Conservation (phyloP, 2,113 vertebrate species). For the Parotia lawesii region DNA sequence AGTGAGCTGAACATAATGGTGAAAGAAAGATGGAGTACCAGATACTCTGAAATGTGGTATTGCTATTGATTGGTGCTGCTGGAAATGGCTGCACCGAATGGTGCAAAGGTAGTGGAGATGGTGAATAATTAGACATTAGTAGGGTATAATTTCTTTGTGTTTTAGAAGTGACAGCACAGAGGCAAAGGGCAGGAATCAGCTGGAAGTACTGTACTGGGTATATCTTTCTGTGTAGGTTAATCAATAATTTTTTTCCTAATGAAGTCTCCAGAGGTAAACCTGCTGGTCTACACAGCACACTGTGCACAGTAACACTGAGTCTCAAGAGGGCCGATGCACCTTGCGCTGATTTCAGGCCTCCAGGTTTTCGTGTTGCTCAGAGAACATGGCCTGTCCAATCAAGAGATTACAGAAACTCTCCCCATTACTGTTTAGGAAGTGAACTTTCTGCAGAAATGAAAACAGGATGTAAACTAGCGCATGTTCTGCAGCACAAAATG, state of each 20-base stretch:
- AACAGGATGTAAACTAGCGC: not conserved
- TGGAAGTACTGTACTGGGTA: not conserved
- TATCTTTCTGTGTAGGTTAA: not conserved
- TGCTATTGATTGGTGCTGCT: not conserved
- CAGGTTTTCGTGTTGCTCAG: not conserved
- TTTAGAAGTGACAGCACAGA: not conserved
- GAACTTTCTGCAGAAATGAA: not conserved
- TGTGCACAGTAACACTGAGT: not conserved
- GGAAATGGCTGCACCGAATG: not conserved
- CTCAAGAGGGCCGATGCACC: not conserved
- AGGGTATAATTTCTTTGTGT: not conserved
- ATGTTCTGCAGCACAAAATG: not conserved
- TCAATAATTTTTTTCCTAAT: not conserved
- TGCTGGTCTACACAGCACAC: not conserved
- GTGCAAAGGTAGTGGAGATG: not conserved
- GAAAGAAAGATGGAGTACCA: not conserved
- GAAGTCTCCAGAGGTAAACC: not conserved
- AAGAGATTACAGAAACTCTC: not conserved
- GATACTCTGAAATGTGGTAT: not conserved
- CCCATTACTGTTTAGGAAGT: not conserved
- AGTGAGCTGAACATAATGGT: not conserved
- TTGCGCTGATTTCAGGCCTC: not conserved
- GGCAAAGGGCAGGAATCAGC: not conserved
- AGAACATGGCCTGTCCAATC: not conserved
- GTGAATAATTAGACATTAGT: not conserved